Base-by-base conservation (phyloP, 2,888 invertebrate species). In the Agrochola lota region DNA sequence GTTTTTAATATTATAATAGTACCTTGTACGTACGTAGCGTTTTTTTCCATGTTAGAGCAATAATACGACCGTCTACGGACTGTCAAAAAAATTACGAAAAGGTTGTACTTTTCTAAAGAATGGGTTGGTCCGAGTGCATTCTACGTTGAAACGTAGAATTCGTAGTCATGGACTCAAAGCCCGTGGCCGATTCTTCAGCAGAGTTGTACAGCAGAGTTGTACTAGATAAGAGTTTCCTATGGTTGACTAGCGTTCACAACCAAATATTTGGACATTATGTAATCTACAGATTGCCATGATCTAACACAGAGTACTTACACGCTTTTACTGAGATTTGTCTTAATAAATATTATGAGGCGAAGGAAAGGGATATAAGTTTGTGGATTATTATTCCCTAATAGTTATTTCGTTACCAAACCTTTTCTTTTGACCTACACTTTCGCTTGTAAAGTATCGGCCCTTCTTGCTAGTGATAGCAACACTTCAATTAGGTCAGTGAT, bases 401-500 rank as follows among this genome's bases (percentile, higher is more conserved):
- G 7, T 12, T 60, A 66, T 64, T 43, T 49, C 17, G 40, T 26
- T n/a, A 57, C 2, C 12, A 74, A 63, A 46, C 26, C 35, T 20
- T 63, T 40, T 40, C 40, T 40, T 40, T 7, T 7, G 40, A 6
- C 40, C 40, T 40, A 40, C 40, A 40, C 40, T 40, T 55, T 67
- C 59, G 46, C 43, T 55, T 9, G 15, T 40, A 68, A 62, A 30
- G 20, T 57, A 49, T 23, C 8, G 17, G 40, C 26, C 52, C 40
- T 68, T 62, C 46, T 52, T 60, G 5, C 8, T 20, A 57, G 71
- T 60, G 67, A 80, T 35, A 12, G 73, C 46, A 55, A 11, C 20
- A 26, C 23, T 66, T 46, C 64, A 74, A 80, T 60, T 70, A 15
- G 80, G 80, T 80, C 80, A 74, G 64, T 59, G 64, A 69, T 74